Evolutionary conservation across 1,140 invertebrate species (phyloP).

Genomic region (Penaeus indicus): DNA sequence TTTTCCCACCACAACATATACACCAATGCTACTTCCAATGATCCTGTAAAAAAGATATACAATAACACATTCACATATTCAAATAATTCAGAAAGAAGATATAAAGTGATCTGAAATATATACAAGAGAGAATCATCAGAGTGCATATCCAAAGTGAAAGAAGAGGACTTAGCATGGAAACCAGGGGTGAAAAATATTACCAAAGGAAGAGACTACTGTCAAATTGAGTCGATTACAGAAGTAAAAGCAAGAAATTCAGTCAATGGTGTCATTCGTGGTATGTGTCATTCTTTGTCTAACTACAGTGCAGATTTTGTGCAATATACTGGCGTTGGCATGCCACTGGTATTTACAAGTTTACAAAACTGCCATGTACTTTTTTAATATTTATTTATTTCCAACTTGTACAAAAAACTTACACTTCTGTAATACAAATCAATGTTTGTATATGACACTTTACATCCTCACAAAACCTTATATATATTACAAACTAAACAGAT

Average conservation of each 20-base stretch:
- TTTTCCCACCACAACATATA: constrained; percentile 23
- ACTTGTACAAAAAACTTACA: constrained; percentile 15
- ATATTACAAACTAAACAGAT: constrained; percentile 13
- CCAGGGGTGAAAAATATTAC: background rate
- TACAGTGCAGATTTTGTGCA: constrained; percentile 37
- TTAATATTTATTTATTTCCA: constrained; percentile 32
- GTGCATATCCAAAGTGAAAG: constrained; percentile 3
- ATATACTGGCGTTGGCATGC: constrained; percentile 36
- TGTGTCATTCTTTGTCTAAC: constrained; percentile 38
- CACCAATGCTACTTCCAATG: background rate
- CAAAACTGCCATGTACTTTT: background rate
- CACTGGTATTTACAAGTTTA: constrained; percentile 39
- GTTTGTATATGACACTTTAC: background rate
- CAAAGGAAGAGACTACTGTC: background rate
- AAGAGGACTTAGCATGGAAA: background rate
- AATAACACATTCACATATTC: background rate
- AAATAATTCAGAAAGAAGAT: constrained; percentile 8
- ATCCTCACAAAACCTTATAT: background rate
- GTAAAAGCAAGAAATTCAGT: constrained; percentile 1
- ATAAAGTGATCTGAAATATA: constrained; percentile 22
- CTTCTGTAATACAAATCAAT: background rate
- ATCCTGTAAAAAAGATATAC: constrained; percentile 20
- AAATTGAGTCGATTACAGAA: background rate
- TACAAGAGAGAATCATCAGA: background rate
- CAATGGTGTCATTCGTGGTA: constrained; percentile 27